Conservation (phyloP, 2,113 vertebrate species). For the Tetrao urogallus region DNA sequence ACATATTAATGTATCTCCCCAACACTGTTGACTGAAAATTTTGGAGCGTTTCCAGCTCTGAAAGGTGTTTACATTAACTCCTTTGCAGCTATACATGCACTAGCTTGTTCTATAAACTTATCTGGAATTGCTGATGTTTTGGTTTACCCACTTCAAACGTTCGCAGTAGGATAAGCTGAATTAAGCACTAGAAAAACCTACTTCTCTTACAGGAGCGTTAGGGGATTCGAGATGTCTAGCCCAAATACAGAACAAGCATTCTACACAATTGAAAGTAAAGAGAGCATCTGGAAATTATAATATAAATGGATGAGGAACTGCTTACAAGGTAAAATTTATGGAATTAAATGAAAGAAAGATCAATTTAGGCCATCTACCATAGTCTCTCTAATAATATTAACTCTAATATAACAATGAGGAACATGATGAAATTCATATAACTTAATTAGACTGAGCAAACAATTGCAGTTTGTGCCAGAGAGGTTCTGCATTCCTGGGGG, state of each 20-base stretch:
- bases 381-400: not conserved
- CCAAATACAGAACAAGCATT: not conserved
- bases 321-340: not conserved
- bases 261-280: not conserved
- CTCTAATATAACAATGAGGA: not conserved
- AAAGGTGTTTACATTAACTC: not conserved
- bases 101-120: not conserved
- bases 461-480: not conserved
- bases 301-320: not conserved
- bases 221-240: not conserved
- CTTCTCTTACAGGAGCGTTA: not conserved
- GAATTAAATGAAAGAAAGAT: not conserved
- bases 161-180: not conserved
- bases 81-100: not conserved
- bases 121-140: not conserved
- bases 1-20: not conserved
- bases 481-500: not conserved
- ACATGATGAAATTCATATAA: not conserved
- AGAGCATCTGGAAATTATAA: not conserved
- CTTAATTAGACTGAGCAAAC: not conserved
- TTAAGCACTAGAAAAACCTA: not conserved
- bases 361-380: not conserved
- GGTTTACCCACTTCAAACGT: not conserved
- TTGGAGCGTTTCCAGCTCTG: not conserved
- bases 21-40: not conserved